Percentiles rank a stretch among this genome's conserved stretches.
Conservation (phyloP, 2,888 invertebrate genomes). For the Rhagonycha fulva region DNA sequence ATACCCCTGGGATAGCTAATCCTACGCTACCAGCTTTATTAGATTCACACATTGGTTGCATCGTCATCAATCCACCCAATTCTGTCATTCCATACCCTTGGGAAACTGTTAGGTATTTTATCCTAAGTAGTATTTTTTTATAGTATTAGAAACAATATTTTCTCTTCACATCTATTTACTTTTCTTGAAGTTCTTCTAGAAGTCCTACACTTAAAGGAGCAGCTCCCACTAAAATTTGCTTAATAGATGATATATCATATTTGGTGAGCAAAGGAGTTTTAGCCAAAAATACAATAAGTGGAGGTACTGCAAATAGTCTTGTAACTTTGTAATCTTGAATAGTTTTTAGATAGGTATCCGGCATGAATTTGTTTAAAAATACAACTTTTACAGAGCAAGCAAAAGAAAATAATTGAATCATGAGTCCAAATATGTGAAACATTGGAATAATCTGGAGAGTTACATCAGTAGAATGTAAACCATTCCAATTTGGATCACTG, state of each 20-base stretch:
- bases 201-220: conserved; percentile 49
- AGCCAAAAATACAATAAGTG: not conserved
- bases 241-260: not conserved
- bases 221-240: not conserved
- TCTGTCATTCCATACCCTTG: conserved; percentile 16
- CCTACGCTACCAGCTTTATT: conserved; percentile 56
- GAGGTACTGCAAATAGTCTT: not conserved
- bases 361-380: not conserved
- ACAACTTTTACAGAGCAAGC: not conserved
- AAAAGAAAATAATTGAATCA: not conserved
- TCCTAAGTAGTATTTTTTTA: not conserved
- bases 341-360: not conserved
- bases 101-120: not conserved
- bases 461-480: not conserved
- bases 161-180: not conserved
- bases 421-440: not conserved
- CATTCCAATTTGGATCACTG: too few species aligned
- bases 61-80: not conserved
- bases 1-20: conserved; percentile 61
- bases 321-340: not conserved
- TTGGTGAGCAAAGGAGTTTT: not conserved
- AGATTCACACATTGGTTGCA: not conserved
- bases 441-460: not conserved
- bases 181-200: conserved; percentile 59
- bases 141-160: not conserved